phyloP scores from a whole-genome alignment of 2,888 invertebrate genomes.

The Oxytorus armatus region DNA sequence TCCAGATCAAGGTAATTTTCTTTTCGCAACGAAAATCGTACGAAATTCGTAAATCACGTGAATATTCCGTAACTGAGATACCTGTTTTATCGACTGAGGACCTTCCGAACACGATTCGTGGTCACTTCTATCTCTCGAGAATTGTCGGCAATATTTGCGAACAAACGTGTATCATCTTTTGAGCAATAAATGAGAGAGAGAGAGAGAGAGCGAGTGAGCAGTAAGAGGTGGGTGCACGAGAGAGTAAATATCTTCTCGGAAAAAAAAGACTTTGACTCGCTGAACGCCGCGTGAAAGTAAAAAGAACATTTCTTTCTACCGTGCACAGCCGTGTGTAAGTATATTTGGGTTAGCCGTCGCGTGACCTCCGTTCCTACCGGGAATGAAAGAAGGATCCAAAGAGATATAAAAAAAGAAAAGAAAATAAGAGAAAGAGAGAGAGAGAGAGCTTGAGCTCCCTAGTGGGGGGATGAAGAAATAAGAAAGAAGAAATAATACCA shows the following conservation, averaged over 20 bases:
- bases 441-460: no score
- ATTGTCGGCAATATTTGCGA: constrained; percentile 1
- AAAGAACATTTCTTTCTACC: constrained; percentile 43
- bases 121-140: not conserved
- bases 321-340: constrained; percentile 19
- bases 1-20: no score
- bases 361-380: constrained; percentile 63
- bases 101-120: not conserved
- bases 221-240: constrained; percentile 8
- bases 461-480: constrained; percentile 2
- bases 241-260: constrained; percentile 8
- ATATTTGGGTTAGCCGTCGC: constrained; percentile 66
- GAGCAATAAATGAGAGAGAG: constrained; percentile 20
- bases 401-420: constrained; percentile 39
- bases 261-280: constrained; percentile 29
- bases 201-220: no score
- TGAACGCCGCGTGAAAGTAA: constrained; percentile 66
- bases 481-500: constrained; percentile 25
- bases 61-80: not conserved
- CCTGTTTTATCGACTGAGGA: not conserved
- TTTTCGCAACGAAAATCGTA: no score
- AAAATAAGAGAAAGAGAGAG: not conserved
- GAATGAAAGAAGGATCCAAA: constrained; percentile 46
- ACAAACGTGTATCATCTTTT: constrained; percentile 11
- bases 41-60: not conserved